Evolutionary conservation across 2,888 invertebrate genomes (phyloP).

Genomic region (Ischnura elegans): DNA sequence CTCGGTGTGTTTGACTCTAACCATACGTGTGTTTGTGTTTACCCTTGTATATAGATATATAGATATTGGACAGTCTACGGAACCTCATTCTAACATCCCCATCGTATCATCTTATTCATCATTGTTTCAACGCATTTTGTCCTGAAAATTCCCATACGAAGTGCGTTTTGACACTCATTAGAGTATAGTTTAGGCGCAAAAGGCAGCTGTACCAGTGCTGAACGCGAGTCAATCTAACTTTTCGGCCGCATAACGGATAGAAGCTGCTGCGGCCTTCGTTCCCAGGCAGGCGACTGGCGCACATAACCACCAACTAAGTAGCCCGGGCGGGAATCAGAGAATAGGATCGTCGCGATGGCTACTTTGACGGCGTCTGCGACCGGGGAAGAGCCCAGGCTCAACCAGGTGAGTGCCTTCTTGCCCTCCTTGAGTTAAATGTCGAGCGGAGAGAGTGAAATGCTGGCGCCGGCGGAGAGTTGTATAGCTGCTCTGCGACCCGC

Average conservation of each 20-base stretch:
- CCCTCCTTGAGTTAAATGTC: too few relatives aligned
- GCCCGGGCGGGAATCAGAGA: not conserved
- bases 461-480: too few relatives aligned
- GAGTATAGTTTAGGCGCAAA: not conserved
- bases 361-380: not conserved
- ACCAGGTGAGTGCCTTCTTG: slow-evolving; percentile 41
- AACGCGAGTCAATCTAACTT: not conserved
- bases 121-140: too few relatives aligned
- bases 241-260: not conserved
- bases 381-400: slow-evolving; percentile 56
- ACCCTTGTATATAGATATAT: too few relatives aligned
- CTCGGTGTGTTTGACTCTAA: not conserved
- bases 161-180: too few relatives aligned
- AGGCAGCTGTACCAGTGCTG: not conserved
- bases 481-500: too few relatives aligned
- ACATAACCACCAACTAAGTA: not conserved
- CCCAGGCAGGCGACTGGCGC: not conserved
- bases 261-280: not conserved
- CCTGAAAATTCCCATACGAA: too few relatives aligned
- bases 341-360: not conserved
- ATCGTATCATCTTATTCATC: too few relatives aligned
- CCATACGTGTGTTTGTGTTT: not conserved
- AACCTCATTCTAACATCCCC: not conserved
- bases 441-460: too few relatives aligned
- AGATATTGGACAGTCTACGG: not conserved